Evolutionary conservation across 2,113 vertebrate species (phyloP), one percentile per base, ranked within the genome.

Genomic region (Carassius carassius): DNA sequence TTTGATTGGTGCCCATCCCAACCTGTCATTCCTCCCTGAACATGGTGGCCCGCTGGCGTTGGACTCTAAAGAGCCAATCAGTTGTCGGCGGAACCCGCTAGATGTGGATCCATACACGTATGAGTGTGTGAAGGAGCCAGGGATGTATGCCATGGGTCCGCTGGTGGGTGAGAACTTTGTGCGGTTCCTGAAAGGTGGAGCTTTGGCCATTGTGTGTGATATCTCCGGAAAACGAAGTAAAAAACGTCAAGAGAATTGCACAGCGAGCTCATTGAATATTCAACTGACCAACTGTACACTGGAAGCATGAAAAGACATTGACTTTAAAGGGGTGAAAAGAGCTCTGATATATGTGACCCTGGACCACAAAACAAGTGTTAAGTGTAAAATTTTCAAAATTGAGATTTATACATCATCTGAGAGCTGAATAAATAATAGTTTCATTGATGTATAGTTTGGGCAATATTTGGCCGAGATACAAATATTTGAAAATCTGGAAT

Each of bases 161-260:
- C 78, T 96, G 2, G 94, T 95, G 4, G 95, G 95, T 0, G 95
- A 96, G 88, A 95, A 96, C 92, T 96, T 96, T 86, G 95, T 96
- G 35, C 87, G 95, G 23, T 96, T 96, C 90, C 90, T 95, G 21
- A 95, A 95, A 73, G 95, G 95, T 0, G 95, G 95, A 0, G 95
- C 94, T 1, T 89, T 96, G 25, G 95, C 93, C 1, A 93, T 94
- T 3, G 93, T 91, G 0, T 92, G 93, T 3, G 90, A 94, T 86
- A 87, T 96, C 3, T 81, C 88, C 8, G 93, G 93, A 79, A 89
- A 87, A 9, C 91, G 16, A 37, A 25, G 23, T 78, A 69, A 1
- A 2, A 12, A 37, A 49, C 19, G 1, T 7, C 65, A 17, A 78
- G 63, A 75, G 23, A 73, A 23, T 44, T 16, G 5, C 4, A 47